Evolutionary conservation across 2,113 vertebrate genomes (phyloP).

Genomic region (Gasterosteus nipponicus): DNA sequence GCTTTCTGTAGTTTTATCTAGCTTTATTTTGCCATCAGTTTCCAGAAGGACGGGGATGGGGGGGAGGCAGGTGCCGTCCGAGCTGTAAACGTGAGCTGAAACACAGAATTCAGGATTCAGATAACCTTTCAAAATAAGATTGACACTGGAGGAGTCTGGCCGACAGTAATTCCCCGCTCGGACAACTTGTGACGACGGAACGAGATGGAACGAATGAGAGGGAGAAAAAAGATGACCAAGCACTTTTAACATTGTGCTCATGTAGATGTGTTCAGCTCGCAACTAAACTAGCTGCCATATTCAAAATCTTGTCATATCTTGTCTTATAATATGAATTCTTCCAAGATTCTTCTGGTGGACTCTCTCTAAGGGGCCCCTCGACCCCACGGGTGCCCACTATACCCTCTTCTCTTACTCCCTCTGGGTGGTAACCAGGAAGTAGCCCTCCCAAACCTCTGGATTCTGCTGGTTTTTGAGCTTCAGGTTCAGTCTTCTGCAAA

Average conservation of each 20-base stretch:
- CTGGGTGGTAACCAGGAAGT: background rate
- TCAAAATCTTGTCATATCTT: background rate
- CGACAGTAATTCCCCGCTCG: slow-evolving; percentile 34
- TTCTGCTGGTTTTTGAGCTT: background rate
- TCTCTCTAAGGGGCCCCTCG: background rate
- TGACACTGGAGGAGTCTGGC: slow-evolving; percentile 41
- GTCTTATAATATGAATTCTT: background rate
- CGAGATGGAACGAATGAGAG: slow-evolving; percentile 24
- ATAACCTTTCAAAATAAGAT: slow-evolving; percentile 57
- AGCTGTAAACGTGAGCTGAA: slow-evolving; percentile 19
- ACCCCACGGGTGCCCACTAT: background rate
- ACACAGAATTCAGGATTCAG: slow-evolving; percentile 45
- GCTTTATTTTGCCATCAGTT: slow-evolving; percentile 27
- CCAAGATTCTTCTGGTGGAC: background rate
- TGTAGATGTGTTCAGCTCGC: background rate
- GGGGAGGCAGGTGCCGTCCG: background rate
- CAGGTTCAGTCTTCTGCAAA: background rate
- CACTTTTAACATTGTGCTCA: too few relatives aligned
- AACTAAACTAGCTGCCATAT: background rate
- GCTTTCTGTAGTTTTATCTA: slow-evolving; percentile 33
- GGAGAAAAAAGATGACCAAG: background rate
- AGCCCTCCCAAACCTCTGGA: background rate
- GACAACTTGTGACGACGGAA: slow-evolving; percentile 22
- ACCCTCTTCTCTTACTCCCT: background rate
- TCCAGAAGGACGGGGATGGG: slow-evolving; percentile 21